Evolutionary conservation across 2,888 invertebrate genomes (phyloP).

Genomic region (Cryptosula pallasiana): DNA sequence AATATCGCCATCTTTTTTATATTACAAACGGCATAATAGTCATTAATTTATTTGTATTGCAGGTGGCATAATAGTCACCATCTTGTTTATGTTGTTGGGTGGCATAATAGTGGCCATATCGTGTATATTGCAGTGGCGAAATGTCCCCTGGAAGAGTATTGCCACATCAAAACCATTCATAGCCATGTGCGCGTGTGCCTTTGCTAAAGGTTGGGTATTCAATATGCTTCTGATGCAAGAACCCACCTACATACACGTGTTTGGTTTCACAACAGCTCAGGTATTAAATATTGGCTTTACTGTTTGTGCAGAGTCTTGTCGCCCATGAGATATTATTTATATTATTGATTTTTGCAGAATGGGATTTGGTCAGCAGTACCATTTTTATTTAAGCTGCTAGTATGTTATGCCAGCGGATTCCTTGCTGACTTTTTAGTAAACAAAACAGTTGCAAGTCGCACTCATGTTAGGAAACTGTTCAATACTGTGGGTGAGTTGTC

Average conservation of each 20-base stretch:
- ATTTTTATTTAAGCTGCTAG: conserved; percentile 40
- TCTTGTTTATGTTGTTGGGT: too few species aligned
- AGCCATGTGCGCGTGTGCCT: conserved; percentile 45
- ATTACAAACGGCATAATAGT: too few species aligned
- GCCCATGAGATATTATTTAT: too few species aligned
- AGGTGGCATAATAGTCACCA: too few species aligned
- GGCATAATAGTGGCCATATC: too few species aligned
- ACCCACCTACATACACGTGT: conserved; percentile 45
- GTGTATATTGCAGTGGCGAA: conserved; percentile 21
- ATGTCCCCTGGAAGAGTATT: conserved; percentile 43
- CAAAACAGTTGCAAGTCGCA: conserved; percentile 33
- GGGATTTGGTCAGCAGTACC: conserved; percentile 46
- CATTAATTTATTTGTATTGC: too few species aligned
- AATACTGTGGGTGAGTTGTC: conserved; percentile 34
- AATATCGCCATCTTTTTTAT: too few species aligned
- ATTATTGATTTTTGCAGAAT: too few species aligned
- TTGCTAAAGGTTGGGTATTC: conserved; percentile 46
- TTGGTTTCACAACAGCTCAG: conserved; percentile 45
- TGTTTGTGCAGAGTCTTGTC: too few species aligned
- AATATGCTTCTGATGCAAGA: conserved; percentile 49
- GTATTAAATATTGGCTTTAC: too few species aligned
- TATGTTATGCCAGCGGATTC: conserved; percentile 40
- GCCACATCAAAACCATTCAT: conserved; percentile 44
- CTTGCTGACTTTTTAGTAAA: conserved; percentile 42
- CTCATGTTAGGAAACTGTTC: conserved; percentile 43